Base-by-base conservation (phyloP, 2,797 vertebrate species). In the Eutrigla gurnardus region DNA sequence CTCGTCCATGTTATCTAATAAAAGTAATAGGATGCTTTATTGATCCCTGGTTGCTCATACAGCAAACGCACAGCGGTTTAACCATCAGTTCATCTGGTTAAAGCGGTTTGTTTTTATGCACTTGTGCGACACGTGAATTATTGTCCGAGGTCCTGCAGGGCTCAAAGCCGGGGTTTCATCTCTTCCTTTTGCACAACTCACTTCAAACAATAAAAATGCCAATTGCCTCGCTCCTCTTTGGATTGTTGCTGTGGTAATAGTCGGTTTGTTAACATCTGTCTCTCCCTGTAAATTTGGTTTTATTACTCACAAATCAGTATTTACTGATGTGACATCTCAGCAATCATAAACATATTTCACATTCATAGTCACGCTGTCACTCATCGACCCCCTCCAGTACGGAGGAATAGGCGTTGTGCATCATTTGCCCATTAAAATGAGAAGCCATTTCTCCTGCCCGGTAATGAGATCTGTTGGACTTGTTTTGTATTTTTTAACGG, bases 271-370 rank as follows among this genome's bases (percentile, higher is more conserved):
- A 25, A 25, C 25, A 25, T 25, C 25, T 25, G 25, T 25, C 25
- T 25, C 25, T 25, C 55, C 32, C 63, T 36, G 35, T 62, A 53
- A 43, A 43, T 75, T 68, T 69, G 65, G 84, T 78, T 64, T 36
- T 70, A 63, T 54, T 45, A 3, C 64, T 81, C 70, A 70, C 73
- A 78, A 82, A 83, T 88, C 77, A 63, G 59, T 68, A 55, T 85
- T 87, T 87, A 87, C 73, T 75, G 65, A 81, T 47, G 73, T 77
- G 83, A 87, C 86, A 80, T 54, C 76, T 65, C 69, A 33, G 77
- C 69, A 58, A 65, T 73, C 42, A 73, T 61, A 58, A 33, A 75
- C 57, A 62, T 79, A 72, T 78, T 73, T 77, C 43, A 82, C 53
- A 83, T 87, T 75, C 67, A 72, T 62, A 42, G 53, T 65, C 17